Conservation (phyloP, 2,888 invertebrate species). For the Trissonchulus sp. region DNA sequence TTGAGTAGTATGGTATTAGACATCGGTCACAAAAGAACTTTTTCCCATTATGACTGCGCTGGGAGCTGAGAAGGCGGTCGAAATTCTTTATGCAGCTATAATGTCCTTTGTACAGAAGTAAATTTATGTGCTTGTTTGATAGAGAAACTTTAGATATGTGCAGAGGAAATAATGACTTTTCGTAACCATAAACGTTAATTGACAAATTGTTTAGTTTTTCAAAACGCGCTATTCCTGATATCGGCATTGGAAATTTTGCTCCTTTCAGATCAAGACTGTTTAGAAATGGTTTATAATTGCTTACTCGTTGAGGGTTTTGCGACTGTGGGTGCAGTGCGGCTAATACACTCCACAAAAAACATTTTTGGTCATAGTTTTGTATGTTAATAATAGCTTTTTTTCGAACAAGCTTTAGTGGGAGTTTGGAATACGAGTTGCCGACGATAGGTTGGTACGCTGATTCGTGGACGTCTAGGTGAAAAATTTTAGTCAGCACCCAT, state of each 20-base stretch:
- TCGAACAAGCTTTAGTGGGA: background rate
- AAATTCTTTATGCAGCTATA: background rate
- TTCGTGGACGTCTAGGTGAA: background rate
- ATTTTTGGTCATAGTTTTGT: slow-evolving; percentile 3
- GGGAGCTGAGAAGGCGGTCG: background rate
- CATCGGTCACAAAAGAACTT: background rate
- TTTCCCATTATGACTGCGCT: background rate
- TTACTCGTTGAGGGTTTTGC: background rate
- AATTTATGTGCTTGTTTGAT: background rate
- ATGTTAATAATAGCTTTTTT: slow-evolving; percentile 8
- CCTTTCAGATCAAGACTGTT: background rate
- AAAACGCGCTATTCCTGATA: background rate
- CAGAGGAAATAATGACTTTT: background rate
- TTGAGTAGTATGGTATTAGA: background rate
- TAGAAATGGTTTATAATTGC: background rate
- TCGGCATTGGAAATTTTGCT: background rate
- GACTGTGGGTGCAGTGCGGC: background rate
- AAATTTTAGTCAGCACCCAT: background rate
- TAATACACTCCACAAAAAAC: slow-evolving; percentile 8
- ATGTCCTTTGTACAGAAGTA: background rate
- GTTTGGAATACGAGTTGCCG: background rate
- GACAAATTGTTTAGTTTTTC: slow-evolving; percentile 3
- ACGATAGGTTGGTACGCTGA: background rate
- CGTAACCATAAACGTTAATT: slow-evolving; percentile 11
- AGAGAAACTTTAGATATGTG: background rate